phyloP scores from a whole-genome alignment of 2,113 vertebrate species.

The Cyanoramphus novaezelandiae region DNA sequence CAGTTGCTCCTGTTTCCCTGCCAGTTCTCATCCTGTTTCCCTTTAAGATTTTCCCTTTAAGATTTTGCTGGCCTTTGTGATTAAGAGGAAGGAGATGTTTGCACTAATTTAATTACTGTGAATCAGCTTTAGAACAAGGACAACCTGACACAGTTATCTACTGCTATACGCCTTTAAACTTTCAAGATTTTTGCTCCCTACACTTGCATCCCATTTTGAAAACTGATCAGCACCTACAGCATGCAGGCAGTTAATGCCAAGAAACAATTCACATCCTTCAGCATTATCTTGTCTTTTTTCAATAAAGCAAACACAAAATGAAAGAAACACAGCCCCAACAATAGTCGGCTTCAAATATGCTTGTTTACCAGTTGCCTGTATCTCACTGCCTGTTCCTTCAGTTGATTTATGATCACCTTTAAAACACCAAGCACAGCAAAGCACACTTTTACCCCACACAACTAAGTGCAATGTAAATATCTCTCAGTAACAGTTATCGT shows the following conservation, averaged over 20 bases:
- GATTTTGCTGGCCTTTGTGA: not conserved
- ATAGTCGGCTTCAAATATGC: accelerated
- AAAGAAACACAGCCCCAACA: not conserved
- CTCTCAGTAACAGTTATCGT: not conserved
- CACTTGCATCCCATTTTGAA: not conserved
- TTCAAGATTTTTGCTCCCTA: not conserved
- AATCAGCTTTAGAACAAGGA: not conserved
- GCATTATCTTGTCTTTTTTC: not conserved
- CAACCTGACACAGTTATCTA: not conserved
- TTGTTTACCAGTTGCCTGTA: not conserved
- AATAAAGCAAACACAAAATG: not conserved
- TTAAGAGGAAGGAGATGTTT: not conserved
- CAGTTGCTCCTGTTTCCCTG: not conserved
- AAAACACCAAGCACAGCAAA: not conserved
- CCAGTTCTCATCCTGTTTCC: not conserved
- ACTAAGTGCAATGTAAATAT: not conserved
- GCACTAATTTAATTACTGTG: not conserved
- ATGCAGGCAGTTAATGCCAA: not conserved
- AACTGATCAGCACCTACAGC: not conserved
- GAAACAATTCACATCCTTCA: not conserved
- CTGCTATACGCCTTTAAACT: not conserved
- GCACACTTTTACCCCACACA: not conserved
- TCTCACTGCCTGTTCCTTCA: not conserved
- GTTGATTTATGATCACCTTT: not conserved
- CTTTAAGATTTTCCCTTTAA: not conserved